Conservation (phyloP, 2,797 vertebrate species). For the Hippopotamyrus pictus region DNA sequence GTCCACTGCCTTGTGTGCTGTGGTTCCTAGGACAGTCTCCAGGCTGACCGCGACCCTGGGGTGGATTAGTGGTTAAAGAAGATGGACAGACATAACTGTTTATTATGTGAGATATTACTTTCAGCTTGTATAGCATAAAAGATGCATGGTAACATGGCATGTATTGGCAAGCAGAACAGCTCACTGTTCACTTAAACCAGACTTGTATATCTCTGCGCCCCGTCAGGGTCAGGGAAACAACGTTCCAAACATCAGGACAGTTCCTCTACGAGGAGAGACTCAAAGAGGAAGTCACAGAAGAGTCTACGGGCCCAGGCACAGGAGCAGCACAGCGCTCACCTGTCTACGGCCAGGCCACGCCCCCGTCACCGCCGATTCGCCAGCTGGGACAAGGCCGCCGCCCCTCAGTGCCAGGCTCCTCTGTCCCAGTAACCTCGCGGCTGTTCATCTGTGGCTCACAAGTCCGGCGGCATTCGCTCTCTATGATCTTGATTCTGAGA, state of each 20-base stretch:
- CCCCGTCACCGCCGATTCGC: neutral
- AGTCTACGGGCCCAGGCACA: constrained; percentile 5
- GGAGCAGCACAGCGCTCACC: constrained; percentile 1
- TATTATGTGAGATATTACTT: neutral
- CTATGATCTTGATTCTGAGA: neutral
- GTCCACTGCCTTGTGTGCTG: neutral
- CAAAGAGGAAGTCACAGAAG: constrained; percentile 9
- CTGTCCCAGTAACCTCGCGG: neutral
- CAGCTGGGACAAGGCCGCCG: neutral
- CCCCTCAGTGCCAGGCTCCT: neutral
- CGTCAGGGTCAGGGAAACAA: neutral
- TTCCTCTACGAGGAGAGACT: neutral
- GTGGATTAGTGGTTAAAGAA: neutral
- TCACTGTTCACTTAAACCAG: neutral
- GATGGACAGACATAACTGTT: neutral
- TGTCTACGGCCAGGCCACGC: constrained; percentile 1
- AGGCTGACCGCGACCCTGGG: neutral
- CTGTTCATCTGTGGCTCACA: neutral
- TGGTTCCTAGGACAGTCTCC: neutral
- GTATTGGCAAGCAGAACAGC: neutral
- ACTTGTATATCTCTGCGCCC: neutral
- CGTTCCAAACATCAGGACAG: neutral
- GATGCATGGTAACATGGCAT: neutral
- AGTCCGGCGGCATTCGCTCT: neutral
- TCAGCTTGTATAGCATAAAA: neutral